A percentile compares a stretch with the other conserved stretches of the same genome.
These are phyloP conservation scores for Asarcornis scutulata DNA, from an alignment of 2,113 vertebrate genomes.

Conservation along the genomic window DNA sequence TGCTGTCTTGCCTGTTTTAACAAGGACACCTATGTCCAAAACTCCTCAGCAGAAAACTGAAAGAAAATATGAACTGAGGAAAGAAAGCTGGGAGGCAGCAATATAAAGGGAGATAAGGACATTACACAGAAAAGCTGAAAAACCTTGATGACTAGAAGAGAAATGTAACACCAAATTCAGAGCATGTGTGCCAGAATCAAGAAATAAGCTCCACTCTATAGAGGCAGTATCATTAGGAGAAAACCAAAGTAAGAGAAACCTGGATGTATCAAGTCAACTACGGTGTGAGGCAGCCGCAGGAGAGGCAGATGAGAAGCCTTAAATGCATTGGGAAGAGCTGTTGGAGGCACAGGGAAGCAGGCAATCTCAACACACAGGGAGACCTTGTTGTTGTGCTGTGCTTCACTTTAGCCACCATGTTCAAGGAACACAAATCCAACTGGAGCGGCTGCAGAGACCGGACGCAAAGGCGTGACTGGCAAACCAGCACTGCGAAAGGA, in stretches of 20 bases:
- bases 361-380: background rate
- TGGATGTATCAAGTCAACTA: background rate
- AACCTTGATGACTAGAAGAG: background rate
- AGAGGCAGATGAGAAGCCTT: background rate
- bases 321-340: background rate
- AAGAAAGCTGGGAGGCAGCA: background rate
- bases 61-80: background rate
- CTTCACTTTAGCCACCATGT: background rate
- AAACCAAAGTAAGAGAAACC: background rate
- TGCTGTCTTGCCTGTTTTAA: background rate
- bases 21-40: background rate
- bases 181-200: background rate
- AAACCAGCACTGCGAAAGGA: background rate
- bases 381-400: background rate
- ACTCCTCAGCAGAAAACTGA: background rate
- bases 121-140: background rate
- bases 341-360: background rate
- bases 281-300: rapidly evolving
- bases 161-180: background rate
- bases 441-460: background rate
- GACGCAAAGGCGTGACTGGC: background rate
- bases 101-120: background rate
- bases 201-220: too few relatives aligned
- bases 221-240: background rate
- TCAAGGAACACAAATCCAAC: background rate